Base-by-base conservation (phyloP, 2,888 invertebrate species). In the Polydrusus cervinus region DNA sequence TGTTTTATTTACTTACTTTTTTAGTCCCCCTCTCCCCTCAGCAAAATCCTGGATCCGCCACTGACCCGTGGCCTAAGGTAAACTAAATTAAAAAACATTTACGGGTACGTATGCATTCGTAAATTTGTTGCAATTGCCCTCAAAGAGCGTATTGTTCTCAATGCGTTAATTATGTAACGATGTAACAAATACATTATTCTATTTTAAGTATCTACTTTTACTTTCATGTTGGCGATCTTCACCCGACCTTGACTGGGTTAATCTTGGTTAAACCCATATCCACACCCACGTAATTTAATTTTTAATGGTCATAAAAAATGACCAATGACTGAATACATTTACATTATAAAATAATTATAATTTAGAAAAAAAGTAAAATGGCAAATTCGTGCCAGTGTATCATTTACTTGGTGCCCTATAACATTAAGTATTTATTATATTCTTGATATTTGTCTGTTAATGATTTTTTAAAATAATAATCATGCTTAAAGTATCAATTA, bases 351-450 rank as follows among this genome's bases (percentile, higher is more conserved):
- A 7, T 45, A 3, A 45, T 71, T 65, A 34, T 10, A 8, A 34
- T 3, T 34, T 34, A 71, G 51, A 71, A 45, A 71, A 71, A 53
- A 20, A 51, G 40, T 20, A 34, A 71, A 71, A 71, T 61, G 64
- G 53, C 71, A 71, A 71, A 53, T 64, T 71, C 71, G 71, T 71
- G 71, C 53, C 43, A 11, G 43, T 20, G 5, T 43, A 49, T 70
- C 61, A 61, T 38, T 60, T 38, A 0, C 11, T 16, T 60, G 20
- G 20, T 51, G n/a, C 18, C 25, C 53, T 25, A 13, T 53, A 53
- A 25, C 16, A 6, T 16, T n/a, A n/a, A 13, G 1, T 3, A 8
- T n/a, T 43, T 6, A n/a, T 13, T n/a, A n/a, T 1, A 11, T 5
- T 43, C 11, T n/a, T 43, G 43, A n/a, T 34, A 34, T 34, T 34